Evolutionary conservation across 2,888 invertebrate species (phyloP), one percentile per base, ranked within the genome.

Genomic region (Epistrophe grossulariae): DNA sequence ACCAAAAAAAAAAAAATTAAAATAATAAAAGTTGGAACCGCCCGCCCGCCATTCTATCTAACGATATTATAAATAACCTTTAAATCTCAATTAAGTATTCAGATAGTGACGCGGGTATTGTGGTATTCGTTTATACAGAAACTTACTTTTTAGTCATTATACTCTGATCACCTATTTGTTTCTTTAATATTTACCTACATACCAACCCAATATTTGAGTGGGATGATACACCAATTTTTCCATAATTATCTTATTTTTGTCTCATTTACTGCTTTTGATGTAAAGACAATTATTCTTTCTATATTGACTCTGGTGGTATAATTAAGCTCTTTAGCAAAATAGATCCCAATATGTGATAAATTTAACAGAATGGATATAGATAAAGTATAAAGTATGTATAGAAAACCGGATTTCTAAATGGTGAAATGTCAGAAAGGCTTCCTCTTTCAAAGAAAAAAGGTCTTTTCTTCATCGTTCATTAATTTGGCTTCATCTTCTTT

Each of bases 51-150:
- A 28, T 17, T 48, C 24, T 66, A 79, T 71, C 74, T 79, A 72
- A 45, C 68, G 13, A 48, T 48, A 48, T 17, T 48, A 80, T 59
- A 59, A 80, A 80, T 59, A 59, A 80, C 84, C 84, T 84, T 80
- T 77, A 72, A 17, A 68, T 66, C 45, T 55, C 80, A 45, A 80
- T 84, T 84, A 52, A 31, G 79, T 84, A 84, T 84, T 84, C 80
- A 35, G 40, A 38, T 19, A 60, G 45, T 62, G 62, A 31, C 62
- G n/a, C 64, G 28, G 38, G 62, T 50, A 35, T 17, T 64, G 55
- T 50, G 72, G 60, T 59, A n/a, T 72, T 40, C 40, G 17, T 40
- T 48, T 38, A 45, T 31, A 45, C 45, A 38, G 76, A 74, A 79
- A 74, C 17, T 31, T 31, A 5, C 0, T 8, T 35, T 35, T 35